phyloP scores from a whole-genome alignment of 1,140 invertebrate species.

The Drosophila hydei region DNA sequence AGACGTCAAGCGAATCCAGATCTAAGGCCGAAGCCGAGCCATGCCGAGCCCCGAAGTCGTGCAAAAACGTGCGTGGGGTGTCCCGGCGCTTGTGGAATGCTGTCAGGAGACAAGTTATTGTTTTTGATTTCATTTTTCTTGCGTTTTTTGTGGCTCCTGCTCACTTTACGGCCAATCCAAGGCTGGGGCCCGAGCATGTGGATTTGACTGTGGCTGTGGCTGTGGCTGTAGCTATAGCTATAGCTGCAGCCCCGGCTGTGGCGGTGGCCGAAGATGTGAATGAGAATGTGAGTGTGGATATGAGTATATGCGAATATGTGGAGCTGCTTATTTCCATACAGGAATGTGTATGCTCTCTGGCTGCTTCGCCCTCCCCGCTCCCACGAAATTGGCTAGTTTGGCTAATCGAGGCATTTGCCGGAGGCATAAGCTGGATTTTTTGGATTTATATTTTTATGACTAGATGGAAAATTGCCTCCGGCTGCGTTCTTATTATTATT shows the following conservation, averaged over 20 bases:
- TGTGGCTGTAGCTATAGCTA: slow-evolving; percentile 3
- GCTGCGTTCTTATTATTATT: slow-evolving; percentile 61
- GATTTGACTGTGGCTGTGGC: slow-evolving; percentile 1
- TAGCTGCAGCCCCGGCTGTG: not conserved
- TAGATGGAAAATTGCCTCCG: slow-evolving; percentile 57
- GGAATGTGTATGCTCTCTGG: slow-evolving; percentile 22
- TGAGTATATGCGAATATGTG: slow-evolving; percentile 41
- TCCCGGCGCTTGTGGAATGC: slow-evolving; percentile 71
- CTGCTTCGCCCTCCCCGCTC: not conserved
- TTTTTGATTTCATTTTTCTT: slow-evolving; percentile 82
- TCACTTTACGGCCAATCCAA: slow-evolving; percentile 50
- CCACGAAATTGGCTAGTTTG: slow-evolving; percentile 73
- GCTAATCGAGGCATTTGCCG: slow-evolving; percentile 76
- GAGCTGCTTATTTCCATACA: slow-evolving; percentile 74
- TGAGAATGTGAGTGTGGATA: slow-evolving; percentile 12
- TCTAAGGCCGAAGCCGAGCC: slow-evolving; percentile 9
- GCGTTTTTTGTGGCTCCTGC: slow-evolving; percentile 36
- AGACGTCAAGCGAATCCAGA: slow-evolving; percentile 71
- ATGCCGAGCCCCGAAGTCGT: slow-evolving; percentile 13
- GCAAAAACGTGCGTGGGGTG: slow-evolving; percentile 62
- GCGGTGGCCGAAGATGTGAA: slow-evolving; percentile 7
- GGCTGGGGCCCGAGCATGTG: slow-evolving; percentile 24
- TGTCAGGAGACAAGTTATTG: slow-evolving; percentile 81
- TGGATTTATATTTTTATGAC: slow-evolving; percentile 52
- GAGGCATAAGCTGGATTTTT: slow-evolving; percentile 58